Conservation (phyloP, 2,888 invertebrate species). For the Molorchus minor region DNA sequence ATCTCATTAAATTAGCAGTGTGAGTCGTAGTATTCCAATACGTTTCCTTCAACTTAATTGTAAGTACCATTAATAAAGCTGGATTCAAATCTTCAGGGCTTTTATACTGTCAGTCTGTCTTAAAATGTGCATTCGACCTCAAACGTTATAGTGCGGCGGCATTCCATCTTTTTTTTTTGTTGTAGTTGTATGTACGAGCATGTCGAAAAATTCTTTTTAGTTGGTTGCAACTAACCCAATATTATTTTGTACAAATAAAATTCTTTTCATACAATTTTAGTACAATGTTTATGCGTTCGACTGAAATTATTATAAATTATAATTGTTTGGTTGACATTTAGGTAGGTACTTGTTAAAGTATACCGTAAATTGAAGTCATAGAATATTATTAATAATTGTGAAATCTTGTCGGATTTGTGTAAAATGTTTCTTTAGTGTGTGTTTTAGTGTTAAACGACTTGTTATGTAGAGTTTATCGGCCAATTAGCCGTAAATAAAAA, state of each 20-base stretch:
- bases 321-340: conserved; percentile 7
- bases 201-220: no score
- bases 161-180: no score
- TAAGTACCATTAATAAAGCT: conserved; percentile 18
- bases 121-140: not conserved
- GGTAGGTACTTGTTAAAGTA: not conserved
- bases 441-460: not conserved
- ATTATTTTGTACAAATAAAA: no score
- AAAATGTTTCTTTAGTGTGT: conserved; percentile 7
- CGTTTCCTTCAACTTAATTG: conserved; percentile 14
- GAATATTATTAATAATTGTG: conserved; percentile 2
- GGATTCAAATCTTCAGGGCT: conserved; percentile 13
- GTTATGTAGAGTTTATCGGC: not conserved
- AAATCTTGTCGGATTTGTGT: conserved; percentile 1
- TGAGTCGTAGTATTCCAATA: conserved; percentile 8
- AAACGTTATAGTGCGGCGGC: not conserved
- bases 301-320: conserved; percentile 5
- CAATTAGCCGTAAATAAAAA: conserved; percentile 8
- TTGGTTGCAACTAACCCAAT: no score
- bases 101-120: conserved; percentile 14
- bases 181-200: no score
- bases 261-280: no score
- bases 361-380: not conserved
- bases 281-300: no score
- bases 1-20: conserved; percentile 23